Evolutionary conservation across 2,113 vertebrate species (phyloP), one percentile per base, ranked within the genome.

Genomic region (Larimichthys polyactis): DNA sequence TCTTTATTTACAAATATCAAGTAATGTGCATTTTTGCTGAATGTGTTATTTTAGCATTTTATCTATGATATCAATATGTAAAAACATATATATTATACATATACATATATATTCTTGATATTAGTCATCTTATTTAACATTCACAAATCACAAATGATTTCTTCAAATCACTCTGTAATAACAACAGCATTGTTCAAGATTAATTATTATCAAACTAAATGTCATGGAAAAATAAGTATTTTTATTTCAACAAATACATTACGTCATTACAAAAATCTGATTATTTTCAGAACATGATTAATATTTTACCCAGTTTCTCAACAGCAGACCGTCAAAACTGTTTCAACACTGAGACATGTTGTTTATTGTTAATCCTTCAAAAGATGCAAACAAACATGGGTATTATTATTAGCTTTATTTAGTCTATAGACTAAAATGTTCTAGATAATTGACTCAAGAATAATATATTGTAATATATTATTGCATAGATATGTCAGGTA

Each of bases 231-330:
- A 65, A 49, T 20, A 3, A 1, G 17, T 0, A 46, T 55, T 60
- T 71, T 3, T 58, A 6, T 74, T 52, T 57, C 14, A 59, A 58
- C 11, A 59, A 73, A 66, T 67, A 20, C 43, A 66, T 27, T 27
- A 1, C 1, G 19, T 0, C 3, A 22, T n/a, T 1, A 19, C 19
- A 51, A 63, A n/a, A 22, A 59, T 48, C 0, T 0, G 14, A 67
- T 62, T 0, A 32, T 71, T 63, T 17, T 29, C 32, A 55, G 22
- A 48, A 32, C 24, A 55, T 20, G 0, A 43, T 54, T 54, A 0
- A 71, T 36, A 63, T 70, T 64, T 43, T 36, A 36, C 11, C 11
- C 1, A 29, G 16, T 54, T 59, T 29, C 67, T 20, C 5, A 48
- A 16, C 15, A 44, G 3, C 20, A 63, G 48, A 40, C 10, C 0